phyloP scores from a whole-genome alignment of 2,888 invertebrate genomes.

The Drosophila prostipennis region DNA sequence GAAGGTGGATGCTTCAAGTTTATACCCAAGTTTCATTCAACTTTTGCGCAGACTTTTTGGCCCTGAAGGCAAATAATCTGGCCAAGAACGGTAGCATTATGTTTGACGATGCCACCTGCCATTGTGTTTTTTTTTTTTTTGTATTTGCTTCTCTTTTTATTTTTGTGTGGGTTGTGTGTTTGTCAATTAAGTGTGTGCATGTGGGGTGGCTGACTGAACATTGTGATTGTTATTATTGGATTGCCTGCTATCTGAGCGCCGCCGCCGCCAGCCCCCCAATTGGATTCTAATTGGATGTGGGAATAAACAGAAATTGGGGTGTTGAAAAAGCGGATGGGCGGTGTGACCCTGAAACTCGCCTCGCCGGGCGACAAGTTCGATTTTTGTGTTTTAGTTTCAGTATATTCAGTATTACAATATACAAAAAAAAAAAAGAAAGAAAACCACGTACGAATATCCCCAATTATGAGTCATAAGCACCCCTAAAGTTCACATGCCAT shows the following conservation, averaged over 20 bases:
- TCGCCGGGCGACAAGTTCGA: constrained; percentile 12
- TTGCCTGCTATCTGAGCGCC: constrained; percentile 16
- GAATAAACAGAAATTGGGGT: constrained; percentile 13
- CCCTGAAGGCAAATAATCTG: constrained; percentile 36
- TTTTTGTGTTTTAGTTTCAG: constrained; percentile 14
- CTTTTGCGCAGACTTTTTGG: constrained; percentile 33
- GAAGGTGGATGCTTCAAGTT: constrained; percentile 6
- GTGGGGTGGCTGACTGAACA: constrained; percentile 4
- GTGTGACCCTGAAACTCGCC: constrained; percentile 28
- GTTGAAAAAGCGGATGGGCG: not conserved
- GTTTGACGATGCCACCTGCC: constrained; percentile 18
- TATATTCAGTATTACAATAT: not conserved
- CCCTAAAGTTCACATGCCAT: constrained; percentile 8
- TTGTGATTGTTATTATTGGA: constrained; percentile 27
- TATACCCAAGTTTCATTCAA: constrained; percentile 38
- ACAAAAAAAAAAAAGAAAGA: not conserved
- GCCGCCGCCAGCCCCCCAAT: constrained; percentile 8
- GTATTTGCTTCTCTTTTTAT: not conserved
- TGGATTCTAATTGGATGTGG: constrained; percentile 31
- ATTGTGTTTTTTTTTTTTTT: not conserved
- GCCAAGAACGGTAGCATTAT: constrained; percentile 10
- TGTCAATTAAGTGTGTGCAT: constrained; percentile 25
- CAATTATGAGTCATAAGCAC: constrained; percentile 34
- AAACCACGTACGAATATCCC: not conserved
- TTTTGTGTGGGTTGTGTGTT: constrained; percentile 3